Evolutionary conservation across 2,113 vertebrate genomes (phyloP), one percentile per base, ranked within the genome.

Genomic region (Shinisaurus crocodilurus): DNA sequence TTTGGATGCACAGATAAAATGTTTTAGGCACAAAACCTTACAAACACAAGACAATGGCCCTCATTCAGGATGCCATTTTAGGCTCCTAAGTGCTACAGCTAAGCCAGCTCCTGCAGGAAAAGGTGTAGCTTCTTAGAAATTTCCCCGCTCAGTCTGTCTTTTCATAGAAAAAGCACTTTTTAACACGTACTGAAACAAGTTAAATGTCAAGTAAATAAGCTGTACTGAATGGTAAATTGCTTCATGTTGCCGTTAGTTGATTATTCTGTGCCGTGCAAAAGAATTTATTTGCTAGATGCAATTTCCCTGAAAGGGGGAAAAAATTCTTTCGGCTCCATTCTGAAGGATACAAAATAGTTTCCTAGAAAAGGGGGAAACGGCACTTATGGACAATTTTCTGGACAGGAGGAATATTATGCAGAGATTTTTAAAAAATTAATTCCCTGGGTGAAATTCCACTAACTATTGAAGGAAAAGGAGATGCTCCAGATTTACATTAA

Each of bases 201-300:
- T 91, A 92, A 85, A 93, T 94, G 90, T 92, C 93, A 95, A 87
- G 45, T 85, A 92, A 95, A 94, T 90, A 91, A 88, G 54, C 85
- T 93, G 37, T 74, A 89, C 70, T 89, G 84, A 93, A 94, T 90
- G 82, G 89, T 91, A 94, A 95, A 89, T 81, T 91, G 20, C 87
- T 90, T 77, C 75, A 86, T 88, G 63, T 82, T 93, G 34, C 0
- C 84, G 84, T 94, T 92, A 88, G 86, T 82, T 92, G 83, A 57
- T 88, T 93, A 27, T 91, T 75, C 77, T 90, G 65, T 91, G 70
- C 87, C 86, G 67, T 92, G 79, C 93, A 92, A 94, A 96, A 90
- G 93, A 88, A 84, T 77, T 90, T 93, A 74, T 40, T 90, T 93
- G 93, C 88, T 48, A 65, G 13, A 82, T 92, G 69, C 87, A 72